Evolutionary conservation across 2,113 vertebrate genomes (phyloP), one percentile per base, ranked within the genome.

Genomic region (Callipepla californica): DNA sequence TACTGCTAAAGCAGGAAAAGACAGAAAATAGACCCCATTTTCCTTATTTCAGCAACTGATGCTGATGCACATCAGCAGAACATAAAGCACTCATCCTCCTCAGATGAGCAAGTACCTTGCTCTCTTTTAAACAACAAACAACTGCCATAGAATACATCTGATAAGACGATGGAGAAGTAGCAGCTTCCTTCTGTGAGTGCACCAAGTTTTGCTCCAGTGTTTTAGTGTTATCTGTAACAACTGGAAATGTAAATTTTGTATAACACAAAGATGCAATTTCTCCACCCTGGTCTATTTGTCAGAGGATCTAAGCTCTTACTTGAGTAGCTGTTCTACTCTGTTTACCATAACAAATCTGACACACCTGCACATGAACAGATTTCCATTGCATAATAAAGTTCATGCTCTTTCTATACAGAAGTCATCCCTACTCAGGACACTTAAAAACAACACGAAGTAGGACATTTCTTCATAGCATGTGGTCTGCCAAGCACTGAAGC

Each of bases 351-450:
- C 72, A 95, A 83, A 78, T 78, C 59, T 80, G 90, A 96, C 92
- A 96, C 61, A 23, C 90, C 93, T 94, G 91, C 61, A 89, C 85
- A 78, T 72, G 79, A 93, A 94, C 92, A 94, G 68, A 68, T 28
- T 95, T 78, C 76, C 82, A 91, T 86, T 96, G 95, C 90, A 80
- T 90, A 95, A 95, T 48, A 77, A 87, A 95, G 94, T 93, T 96
- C 89, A 95, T 34, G 76, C 80, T 95, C 89, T 87, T 77, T 93
- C 65, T 80, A 28, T 32, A 80, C 2, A 88, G 65, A 75, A 94
- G 76, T 34, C 76, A 87, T 47, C 48, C 26, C 40, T 88, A 61
- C 30, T 20, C 21, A 70, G 76, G 79, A 83, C 65, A 65, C 28
- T 51, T 28, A 26, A 40, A 40, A 63, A 63, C 20, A 58, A 19